Conservation (phyloP, 2,113 vertebrate genomes). For the Grantiella picta region DNA sequence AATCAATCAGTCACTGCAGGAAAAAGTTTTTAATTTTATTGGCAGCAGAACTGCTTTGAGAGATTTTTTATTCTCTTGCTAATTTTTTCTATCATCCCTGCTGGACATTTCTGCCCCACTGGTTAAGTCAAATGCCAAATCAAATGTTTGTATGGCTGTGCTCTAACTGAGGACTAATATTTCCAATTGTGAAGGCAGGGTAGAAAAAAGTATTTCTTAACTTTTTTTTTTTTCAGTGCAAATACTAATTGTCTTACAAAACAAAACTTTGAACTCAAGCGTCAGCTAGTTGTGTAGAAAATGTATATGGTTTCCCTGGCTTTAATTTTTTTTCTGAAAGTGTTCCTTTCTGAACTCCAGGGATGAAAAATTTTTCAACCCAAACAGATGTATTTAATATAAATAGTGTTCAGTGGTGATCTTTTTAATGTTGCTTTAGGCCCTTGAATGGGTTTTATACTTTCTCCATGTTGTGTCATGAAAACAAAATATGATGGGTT, state of each 20-base stretch:
- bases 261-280: neutral
- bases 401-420: neutral
- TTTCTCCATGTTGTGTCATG: neutral
- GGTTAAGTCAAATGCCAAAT: neutral
- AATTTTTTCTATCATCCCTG: neutral
- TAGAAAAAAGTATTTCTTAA: neutral
- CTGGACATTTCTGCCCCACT: neutral
- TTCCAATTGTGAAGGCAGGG: neutral
- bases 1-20: neutral
- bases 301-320: neutral
- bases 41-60: neutral
- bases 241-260: neutral
- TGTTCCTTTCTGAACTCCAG: neutral
- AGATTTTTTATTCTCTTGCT: neutral
- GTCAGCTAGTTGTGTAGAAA: neutral
- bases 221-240: neutral
- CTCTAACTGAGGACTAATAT: neutral
- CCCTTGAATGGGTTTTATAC: neutral
- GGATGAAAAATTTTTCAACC: neutral
- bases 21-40: neutral
- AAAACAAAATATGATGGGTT: neutral
- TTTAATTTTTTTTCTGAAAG: neutral
- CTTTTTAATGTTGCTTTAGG: neutral
- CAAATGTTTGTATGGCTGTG: neutral
- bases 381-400: neutral